Conservation (phyloP, 1,140 invertebrate species). For the Anastatus disparis region DNA sequence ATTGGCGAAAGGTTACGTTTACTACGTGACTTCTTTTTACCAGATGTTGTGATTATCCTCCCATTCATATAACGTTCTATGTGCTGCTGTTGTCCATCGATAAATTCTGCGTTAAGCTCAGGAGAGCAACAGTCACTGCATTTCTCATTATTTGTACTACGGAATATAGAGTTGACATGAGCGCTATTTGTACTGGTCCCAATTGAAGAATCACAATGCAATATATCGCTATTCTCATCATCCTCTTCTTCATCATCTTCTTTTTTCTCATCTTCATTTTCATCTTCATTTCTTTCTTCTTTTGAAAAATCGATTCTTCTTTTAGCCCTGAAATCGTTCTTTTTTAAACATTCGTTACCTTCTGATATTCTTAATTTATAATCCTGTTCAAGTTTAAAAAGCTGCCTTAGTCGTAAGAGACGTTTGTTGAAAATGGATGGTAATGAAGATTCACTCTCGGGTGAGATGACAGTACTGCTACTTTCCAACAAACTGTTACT, state of each 20-base stretch:
- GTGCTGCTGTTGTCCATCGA: no score
- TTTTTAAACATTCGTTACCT: no score
- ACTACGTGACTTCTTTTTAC: conserved; percentile 31
- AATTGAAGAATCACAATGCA: no score
- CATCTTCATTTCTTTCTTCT: background rate
- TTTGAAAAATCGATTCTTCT: conserved; percentile 26
- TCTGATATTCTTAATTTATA: no score
- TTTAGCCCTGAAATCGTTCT: conserved; percentile 1
- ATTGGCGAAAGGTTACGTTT: conserved; percentile 10
- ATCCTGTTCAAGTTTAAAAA: conserved; percentile 59
- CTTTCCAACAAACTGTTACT: no score
- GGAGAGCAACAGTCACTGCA: no score
- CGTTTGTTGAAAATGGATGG: conserved; percentile 56
- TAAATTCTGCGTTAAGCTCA: no score
- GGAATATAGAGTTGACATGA: conserved; percentile 45
- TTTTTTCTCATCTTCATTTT: background rate
- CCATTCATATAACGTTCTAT: no score
- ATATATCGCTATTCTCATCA: no score
- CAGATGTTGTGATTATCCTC: no score
- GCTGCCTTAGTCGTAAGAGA: conserved; percentile 54
- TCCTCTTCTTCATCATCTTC: conserved; percentile 29
- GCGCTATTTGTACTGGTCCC: conserved; percentile 49
- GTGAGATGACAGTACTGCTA: no score
- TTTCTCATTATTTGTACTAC: conserved; percentile 58
- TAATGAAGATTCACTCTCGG: conserved; percentile 47